A percentile compares a stretch with the other conserved stretches of the same genome.
These are phyloP conservation scores for Orcinus orca DNA, from an alignment of 2,113 vertebrate species.

Conservation along the genomic window DNA sequence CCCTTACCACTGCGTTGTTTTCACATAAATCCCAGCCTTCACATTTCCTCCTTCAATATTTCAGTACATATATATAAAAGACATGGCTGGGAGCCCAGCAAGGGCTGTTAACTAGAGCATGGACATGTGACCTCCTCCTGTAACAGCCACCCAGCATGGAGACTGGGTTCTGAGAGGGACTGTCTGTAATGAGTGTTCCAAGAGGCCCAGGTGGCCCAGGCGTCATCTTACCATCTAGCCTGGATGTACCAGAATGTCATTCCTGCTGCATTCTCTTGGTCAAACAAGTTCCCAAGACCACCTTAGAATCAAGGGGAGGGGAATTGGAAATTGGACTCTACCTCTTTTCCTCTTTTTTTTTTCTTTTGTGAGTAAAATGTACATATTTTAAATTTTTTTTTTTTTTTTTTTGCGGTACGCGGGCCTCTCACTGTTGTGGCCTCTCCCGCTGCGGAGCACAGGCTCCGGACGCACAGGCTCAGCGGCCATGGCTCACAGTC, in stretches of 20 bases:
- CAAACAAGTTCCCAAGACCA: neutral
- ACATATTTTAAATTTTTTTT: neutral
- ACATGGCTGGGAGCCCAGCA: neutral
- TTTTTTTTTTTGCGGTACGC: neutral
- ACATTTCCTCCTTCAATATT: neutral
- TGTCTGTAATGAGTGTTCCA: neutral
- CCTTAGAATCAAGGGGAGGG: neutral
- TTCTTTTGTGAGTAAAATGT: neutral
- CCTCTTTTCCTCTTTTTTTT: neutral
- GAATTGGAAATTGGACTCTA: neutral
- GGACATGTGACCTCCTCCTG: neutral
- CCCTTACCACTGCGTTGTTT: neutral
- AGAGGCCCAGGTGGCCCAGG: neutral
- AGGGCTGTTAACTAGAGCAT: neutral
- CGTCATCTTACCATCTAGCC: neutral
- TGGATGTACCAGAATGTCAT: neutral
- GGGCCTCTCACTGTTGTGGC: no score
- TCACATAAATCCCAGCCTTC: neutral
- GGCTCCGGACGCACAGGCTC: no score
- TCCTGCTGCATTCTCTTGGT: neutral
- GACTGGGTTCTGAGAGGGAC: neutral
- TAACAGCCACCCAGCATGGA: neutral
- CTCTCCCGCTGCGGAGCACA: no score
- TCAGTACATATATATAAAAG: neutral
- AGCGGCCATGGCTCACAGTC: no score